phyloP scores from a whole-genome alignment of 2,888 invertebrate genomes.

The Allygus modestus region DNA sequence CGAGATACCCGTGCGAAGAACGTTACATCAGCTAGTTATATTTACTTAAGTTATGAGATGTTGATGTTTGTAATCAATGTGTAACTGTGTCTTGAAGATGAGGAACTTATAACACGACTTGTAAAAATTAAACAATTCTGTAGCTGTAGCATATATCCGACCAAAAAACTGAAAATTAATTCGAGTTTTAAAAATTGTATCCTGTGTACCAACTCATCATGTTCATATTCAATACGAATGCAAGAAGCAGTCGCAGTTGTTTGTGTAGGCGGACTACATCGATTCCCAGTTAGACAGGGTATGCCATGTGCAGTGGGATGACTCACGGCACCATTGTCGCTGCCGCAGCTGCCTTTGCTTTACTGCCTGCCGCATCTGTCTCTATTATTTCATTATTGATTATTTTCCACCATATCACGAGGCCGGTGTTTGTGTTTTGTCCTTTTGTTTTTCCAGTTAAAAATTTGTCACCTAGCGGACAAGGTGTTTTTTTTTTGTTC shows the following conservation, averaged over 20 bases:
- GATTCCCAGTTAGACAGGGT: not conserved
- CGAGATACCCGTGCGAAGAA: no score
- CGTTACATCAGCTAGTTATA: no score
- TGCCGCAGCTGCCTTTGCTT: slow-evolving; percentile 3
- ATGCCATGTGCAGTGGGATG: slow-evolving; percentile 17
- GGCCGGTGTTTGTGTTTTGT: not conserved
- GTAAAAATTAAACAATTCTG: no score
- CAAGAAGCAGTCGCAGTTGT: not conserved
- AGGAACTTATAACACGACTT: no score
- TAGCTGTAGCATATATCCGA: no score
- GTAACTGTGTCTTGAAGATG: no score
- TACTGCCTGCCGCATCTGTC: slow-evolving; percentile 5
- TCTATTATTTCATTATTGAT: slow-evolving; percentile 25
- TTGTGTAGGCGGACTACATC: not conserved
- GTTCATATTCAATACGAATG: no score
- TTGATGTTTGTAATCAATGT: no score
- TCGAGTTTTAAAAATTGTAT: no score
- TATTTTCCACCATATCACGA: not conserved
- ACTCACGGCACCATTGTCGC: slow-evolving; percentile 12
- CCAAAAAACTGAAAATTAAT: no score
- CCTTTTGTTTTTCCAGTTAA: not conserved
- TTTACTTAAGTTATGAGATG: no score
- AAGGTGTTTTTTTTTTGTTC: not conserved
- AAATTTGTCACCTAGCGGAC: not conserved
- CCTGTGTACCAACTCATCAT: no score